Base-by-base conservation (phyloP, 2,797 vertebrate species). In the Phoeniculus purpureus region DNA sequence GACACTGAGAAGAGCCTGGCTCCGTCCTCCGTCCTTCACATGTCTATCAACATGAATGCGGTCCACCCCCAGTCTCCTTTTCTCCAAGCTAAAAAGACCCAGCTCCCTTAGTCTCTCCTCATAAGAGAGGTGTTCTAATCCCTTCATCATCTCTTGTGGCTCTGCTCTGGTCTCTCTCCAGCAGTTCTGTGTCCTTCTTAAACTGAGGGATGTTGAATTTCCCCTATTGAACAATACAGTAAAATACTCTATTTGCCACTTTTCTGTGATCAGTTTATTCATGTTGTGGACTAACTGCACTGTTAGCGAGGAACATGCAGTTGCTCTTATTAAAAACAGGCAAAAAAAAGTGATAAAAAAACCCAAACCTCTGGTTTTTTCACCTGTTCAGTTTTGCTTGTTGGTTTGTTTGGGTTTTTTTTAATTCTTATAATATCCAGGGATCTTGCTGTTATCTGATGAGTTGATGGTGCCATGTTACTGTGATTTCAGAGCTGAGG, bases 281-380 rank as follows among this genome's bases (percentile, higher is more conserved):
- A 32, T n/a, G 13, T 11, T 76, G 18, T 18, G 19, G 29, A 50
- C 27, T 66, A 14, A 18, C 6, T 43, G 62, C 1, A 0, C 21
- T 59, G 3, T 27, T 17, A 68, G 22, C 23, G 26, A 50, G 15
- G 71, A 22, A 9, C 7, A 2, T 34, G 58, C 58, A 78, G 45
- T 52, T 89, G 43, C 26, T 91, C 9, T 10, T 70, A 8, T 3
- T 62, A 54, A 92, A 79, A 66, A 22, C 37, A 15, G 1, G 10
- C 55, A 51, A 37, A n/a, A 31, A 43, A 64, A 48, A 2, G 22
- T 43, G 43, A 21, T 15, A 43, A 14, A 8, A 23, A 11, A 2
- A 0, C 0, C 9, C 8, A 23, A 11, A 2, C 0, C 0, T 9
- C 8, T 5, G 32, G 15, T 1, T 22, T 61, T 81, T 54, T 58